Conservation (phyloP, 2,888 invertebrate genomes). For the Sinohyriopsis cumingii region DNA sequence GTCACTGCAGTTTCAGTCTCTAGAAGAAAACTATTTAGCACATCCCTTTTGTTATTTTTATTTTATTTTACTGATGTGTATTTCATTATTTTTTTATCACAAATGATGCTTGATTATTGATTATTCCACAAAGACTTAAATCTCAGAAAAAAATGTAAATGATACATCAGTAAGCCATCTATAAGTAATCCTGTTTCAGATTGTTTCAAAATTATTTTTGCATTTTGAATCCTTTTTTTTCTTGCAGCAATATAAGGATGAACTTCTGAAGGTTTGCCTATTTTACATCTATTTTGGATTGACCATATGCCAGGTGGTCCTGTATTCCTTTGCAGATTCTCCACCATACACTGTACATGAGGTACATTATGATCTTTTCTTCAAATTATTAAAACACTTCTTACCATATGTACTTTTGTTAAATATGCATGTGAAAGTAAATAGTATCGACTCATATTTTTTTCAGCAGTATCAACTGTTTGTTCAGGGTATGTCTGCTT, state of each 20-base stretch:
- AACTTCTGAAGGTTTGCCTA: conserved; percentile 19
- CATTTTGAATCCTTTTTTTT: conserved; percentile 1
- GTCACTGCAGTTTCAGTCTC: no score
- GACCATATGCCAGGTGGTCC: conserved; percentile 31
- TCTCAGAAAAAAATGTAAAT: no score
- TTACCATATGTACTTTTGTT: no score
- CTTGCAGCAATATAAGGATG: conserved; percentile 35
- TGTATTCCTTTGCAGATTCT: conserved; percentile 41
- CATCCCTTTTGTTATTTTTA: no score
- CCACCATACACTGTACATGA: conserved; percentile 13
- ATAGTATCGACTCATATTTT: neutral
- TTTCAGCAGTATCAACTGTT: neutral
- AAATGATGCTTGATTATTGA: no score
- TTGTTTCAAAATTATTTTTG: neutral
- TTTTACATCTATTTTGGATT: conserved; percentile 36
- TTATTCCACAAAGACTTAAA: no score
- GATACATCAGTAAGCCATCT: neutral
- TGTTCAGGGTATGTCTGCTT: neutral
- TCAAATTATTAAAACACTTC: no score
- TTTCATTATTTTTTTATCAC: no score
- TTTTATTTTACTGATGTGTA: no score
- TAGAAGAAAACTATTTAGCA: no score
- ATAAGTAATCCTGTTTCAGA: neutral
- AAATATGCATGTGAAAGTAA: neutral
- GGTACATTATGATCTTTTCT: conserved; percentile 14